phyloP scores from a whole-genome alignment of 1,140 invertebrate species.

The Tetragonula clypearis region DNA sequence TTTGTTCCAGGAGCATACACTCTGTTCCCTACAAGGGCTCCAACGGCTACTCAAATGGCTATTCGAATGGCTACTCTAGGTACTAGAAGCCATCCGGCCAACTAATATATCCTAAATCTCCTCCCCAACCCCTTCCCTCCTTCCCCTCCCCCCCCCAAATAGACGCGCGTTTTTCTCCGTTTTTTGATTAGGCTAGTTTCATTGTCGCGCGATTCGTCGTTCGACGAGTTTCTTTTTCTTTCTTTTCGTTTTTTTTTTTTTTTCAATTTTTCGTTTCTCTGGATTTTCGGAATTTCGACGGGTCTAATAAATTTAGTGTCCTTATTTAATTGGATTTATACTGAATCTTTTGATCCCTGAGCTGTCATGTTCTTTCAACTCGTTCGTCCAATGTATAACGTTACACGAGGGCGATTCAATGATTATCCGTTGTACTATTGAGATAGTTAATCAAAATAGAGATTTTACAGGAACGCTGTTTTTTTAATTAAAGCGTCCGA shows the following conservation, averaged over 20 bases:
- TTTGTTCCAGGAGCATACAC: conserved; percentile 83
- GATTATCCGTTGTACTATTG: no score
- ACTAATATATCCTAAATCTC: conserved; percentile 54
- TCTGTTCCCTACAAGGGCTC: conserved; percentile 82
- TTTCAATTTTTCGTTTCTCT: no score
- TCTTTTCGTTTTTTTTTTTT: no score
- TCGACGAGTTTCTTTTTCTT: conserved; percentile 4
- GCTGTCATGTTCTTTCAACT: no score
- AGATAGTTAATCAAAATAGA: no score
- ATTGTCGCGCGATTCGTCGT: not conserved
- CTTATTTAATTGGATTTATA: no score
- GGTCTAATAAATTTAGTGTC: no score
- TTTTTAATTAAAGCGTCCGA: no score
- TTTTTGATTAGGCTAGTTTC: conserved; percentile 44
- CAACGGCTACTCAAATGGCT: conserved; percentile 82
- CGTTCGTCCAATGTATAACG: no score
- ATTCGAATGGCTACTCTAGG: conserved; percentile 82
- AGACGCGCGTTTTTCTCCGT: conserved; percentile 61
- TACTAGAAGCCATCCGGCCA: conserved; percentile 80
- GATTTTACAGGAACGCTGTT: no score
- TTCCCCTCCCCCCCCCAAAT: not conserved
- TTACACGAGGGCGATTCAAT: no score
- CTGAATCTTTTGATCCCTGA: no score
- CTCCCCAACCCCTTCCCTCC: not conserved
- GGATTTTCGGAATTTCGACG: conserved; percentile 23